A percentile compares a stretch with the other conserved stretches of the same genome.
These are phyloP conservation scores for Smutsia gigantea DNA, from an alignment of 2,797 vertebrate genomes.

Conservation along the genomic window DNA sequence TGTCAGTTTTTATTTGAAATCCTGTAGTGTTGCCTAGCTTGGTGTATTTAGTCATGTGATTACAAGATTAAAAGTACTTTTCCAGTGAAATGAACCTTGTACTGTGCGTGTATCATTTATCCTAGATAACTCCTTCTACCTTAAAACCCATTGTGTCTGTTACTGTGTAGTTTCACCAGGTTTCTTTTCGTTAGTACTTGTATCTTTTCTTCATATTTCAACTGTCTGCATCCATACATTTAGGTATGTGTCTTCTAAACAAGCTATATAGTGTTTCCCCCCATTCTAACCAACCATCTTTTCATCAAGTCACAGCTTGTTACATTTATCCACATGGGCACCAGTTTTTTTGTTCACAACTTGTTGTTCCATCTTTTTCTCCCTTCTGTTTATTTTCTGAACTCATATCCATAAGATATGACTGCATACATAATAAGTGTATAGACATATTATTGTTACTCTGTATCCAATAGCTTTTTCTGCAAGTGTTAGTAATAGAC, in stretches of 20 bases:
- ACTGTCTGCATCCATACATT: neutral
- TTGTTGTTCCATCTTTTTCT: neutral
- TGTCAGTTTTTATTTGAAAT: constrained; percentile 6
- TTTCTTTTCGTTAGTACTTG: neutral
- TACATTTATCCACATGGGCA: neutral
- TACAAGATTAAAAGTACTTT: neutral
- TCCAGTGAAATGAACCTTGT: neutral
- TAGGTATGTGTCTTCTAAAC: neutral
- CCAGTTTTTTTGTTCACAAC: neutral
- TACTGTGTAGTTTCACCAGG: neutral
- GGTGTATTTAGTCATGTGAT: neutral
- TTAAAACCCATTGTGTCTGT: neutral
- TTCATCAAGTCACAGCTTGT: neutral
- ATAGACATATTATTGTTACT: neutral
- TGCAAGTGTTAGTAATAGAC: neutral
- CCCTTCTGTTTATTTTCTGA: neutral
- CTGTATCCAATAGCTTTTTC: neutral
- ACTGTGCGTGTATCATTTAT: constrained; percentile 1
- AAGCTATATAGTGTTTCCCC: neutral
- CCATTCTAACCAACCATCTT: neutral
- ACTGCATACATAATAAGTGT: neutral
- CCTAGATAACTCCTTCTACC: neutral
- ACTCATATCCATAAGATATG: neutral
- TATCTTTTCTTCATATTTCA: neutral
- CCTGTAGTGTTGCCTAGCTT: neutral